Evolutionary conservation across 2,797 vertebrate species (phyloP).

Genomic region (Bryconaethiops microstoma): DNA sequence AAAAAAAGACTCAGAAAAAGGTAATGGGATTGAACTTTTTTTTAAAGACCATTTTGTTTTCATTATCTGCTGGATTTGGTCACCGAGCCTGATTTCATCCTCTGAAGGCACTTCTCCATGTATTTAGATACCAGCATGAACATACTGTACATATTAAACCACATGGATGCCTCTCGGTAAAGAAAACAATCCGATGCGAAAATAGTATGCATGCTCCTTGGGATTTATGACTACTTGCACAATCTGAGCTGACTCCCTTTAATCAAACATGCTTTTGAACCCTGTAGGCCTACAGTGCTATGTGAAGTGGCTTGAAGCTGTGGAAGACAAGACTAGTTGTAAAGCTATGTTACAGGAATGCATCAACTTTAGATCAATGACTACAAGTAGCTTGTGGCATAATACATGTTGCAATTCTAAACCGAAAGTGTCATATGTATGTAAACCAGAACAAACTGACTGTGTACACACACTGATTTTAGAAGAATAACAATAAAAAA

Average conservation of each 20-base stretch:
- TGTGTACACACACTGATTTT: conserved; percentile 80
- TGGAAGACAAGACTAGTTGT: conserved; percentile 58
- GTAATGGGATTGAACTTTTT: neutral
- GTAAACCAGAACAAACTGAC: conserved; percentile 69
- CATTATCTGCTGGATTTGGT: conserved; percentile 37
- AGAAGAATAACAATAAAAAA: conserved; percentile 66
- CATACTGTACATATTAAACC: conserved; percentile 35
- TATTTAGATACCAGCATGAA: conserved; percentile 20
- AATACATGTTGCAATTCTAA: conserved; percentile 40
- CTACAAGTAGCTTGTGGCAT: conserved; percentile 39
- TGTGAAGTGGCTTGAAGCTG: conserved; percentile 61
- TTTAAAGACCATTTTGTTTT: neutral
- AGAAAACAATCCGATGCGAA: conserved; percentile 45
- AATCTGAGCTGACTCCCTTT: conserved; percentile 54
- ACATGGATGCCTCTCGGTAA: conserved; percentile 52
- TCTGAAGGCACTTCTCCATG: neutral
- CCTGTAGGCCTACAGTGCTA: conserved; percentile 46
- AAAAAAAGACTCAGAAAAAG: neutral
- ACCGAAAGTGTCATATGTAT: conserved; percentile 55
- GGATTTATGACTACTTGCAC: conserved; percentile 48
- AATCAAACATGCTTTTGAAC: conserved; percentile 48
- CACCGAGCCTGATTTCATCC: conserved; percentile 7
- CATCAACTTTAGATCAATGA: conserved; percentile 52
- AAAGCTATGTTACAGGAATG: conserved; percentile 66
- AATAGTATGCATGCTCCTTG: conserved; percentile 54